Conservation (phyloP, 1,140 invertebrate species). For the Zaprionus tsacasi region DNA sequence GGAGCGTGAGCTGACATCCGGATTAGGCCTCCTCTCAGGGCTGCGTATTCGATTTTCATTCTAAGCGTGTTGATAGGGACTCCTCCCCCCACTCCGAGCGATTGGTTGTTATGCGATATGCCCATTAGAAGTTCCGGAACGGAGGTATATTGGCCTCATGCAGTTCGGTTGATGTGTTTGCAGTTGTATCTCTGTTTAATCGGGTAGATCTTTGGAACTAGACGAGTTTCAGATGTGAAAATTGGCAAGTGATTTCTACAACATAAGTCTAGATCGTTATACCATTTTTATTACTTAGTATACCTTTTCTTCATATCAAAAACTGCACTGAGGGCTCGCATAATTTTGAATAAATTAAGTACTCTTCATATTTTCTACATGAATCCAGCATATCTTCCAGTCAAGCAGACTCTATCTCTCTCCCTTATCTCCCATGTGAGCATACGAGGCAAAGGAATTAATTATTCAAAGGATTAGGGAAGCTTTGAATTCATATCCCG, state of each 20-base stretch:
- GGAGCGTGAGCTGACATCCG: constrained; percentile 56
- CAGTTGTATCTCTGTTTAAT: neutral
- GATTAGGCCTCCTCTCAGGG: constrained; percentile 58
- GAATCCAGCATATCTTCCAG: neutral
- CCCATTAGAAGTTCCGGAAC: neutral
- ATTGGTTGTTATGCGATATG: constrained; percentile 12
- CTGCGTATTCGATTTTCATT: constrained; percentile 71
- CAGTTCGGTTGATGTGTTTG: neutral
- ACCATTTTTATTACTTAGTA: too few species aligned
- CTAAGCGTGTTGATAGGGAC: constrained; percentile 41
- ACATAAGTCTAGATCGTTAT: neutral
- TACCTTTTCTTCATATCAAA: too few species aligned
- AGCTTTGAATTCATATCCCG: constrained; percentile 22
- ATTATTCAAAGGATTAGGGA: constrained; percentile 64
- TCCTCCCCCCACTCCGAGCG: constrained; percentile 5
- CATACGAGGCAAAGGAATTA: constrained; percentile 50
- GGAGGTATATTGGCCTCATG: neutral
- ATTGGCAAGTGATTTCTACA: neutral
- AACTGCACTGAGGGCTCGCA: too few species aligned
- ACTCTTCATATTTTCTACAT: neutral
- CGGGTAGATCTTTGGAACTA: neutral
- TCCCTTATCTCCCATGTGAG: neutral
- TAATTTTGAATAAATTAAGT: too few species aligned
- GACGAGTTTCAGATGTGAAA: neutral
- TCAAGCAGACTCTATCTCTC: neutral